phyloP scores from a whole-genome alignment of 2,113 vertebrate species.

The Hippolais icterina region DNA sequence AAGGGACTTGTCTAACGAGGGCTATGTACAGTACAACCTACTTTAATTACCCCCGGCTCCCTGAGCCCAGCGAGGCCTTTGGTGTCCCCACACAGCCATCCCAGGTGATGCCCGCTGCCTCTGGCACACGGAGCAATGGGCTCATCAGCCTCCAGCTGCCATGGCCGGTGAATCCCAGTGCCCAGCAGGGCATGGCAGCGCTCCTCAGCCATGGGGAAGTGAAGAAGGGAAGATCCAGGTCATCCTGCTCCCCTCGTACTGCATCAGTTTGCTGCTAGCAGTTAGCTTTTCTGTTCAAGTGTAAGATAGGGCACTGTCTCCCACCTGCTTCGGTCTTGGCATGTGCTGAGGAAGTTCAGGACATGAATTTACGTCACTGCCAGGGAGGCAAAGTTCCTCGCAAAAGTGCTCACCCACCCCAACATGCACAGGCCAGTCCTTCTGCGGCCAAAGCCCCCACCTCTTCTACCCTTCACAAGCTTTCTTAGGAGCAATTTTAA shows the following conservation, averaged over 20 bases:
- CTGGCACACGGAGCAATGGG: background rate
- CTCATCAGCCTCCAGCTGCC: background rate
- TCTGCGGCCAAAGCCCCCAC: background rate
- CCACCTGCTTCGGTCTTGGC: background rate
- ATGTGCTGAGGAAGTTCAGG: background rate
- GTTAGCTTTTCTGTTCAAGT: background rate
- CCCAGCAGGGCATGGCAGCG: background rate
- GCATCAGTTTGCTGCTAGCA: background rate
- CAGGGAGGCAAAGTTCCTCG: background rate
- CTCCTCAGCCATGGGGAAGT: background rate
- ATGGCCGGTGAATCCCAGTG: rapidly evolving
- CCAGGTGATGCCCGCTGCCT: background rate
- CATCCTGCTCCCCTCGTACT: background rate
- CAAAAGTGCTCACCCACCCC: background rate
- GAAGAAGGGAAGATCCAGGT: background rate
- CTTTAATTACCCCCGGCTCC: background rate
- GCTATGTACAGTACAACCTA: slow-evolving; percentile 54
- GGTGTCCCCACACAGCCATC: background rate
- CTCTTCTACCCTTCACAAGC: slow-evolving; percentile 11
- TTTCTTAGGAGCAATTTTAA: slow-evolving; percentile 46
- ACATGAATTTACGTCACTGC: background rate
- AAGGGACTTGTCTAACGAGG: slow-evolving; percentile 65
- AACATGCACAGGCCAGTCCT: background rate
- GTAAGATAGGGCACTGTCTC: background rate
- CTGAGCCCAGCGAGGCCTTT: background rate